phyloP scores from a whole-genome alignment of 2,888 invertebrate species.

The Tricholauxania praeusta region DNA sequence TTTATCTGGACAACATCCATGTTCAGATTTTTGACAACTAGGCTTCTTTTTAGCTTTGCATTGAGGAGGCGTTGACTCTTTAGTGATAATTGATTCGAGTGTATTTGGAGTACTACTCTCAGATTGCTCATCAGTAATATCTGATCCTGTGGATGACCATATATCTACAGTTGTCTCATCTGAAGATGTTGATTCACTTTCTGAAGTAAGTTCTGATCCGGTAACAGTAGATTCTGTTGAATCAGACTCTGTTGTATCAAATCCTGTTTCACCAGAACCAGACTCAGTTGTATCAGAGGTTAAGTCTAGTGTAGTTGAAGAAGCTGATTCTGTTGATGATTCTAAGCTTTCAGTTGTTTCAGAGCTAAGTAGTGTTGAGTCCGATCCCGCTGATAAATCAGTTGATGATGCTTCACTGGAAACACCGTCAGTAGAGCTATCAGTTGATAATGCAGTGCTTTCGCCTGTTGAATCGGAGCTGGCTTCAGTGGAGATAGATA shows the following conservation, averaged over 20 bases:
- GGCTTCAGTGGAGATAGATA: not conserved
- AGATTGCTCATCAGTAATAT: slow-evolving; percentile 57
- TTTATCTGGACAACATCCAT: slow-evolving; percentile 89
- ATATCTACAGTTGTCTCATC: slow-evolving; percentile 62
- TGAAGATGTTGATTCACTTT: slow-evolving; percentile 50
- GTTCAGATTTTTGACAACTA: slow-evolving; percentile 74
- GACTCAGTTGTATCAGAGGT: not conserved
- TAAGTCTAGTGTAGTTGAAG: not conserved
- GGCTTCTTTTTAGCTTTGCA: slow-evolving; percentile 72
- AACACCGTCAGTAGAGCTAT: slow-evolving; percentile 46
- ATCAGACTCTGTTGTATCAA: not conserved
- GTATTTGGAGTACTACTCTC: slow-evolving; percentile 72
- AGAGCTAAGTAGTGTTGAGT: not conserved
- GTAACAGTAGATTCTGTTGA: slow-evolving; percentile 26
- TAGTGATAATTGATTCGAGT: slow-evolving; percentile 70
- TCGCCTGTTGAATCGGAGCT: slow-evolving; percentile 16
- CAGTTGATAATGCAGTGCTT: slow-evolving; percentile 43
- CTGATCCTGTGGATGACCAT: slow-evolving; percentile 59
- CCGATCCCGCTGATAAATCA: slow-evolving; percentile 7
- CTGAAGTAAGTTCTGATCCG: slow-evolving; percentile 48
- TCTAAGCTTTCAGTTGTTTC: not conserved
- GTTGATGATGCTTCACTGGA: slow-evolving; percentile 28
- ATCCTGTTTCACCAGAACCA: slow-evolving; percentile 5
- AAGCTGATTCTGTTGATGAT: slow-evolving; percentile 14
- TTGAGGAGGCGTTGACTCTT: slow-evolving; percentile 68